Conservation (phyloP, 2,113 vertebrate genomes). For the Alces alces region DNA sequence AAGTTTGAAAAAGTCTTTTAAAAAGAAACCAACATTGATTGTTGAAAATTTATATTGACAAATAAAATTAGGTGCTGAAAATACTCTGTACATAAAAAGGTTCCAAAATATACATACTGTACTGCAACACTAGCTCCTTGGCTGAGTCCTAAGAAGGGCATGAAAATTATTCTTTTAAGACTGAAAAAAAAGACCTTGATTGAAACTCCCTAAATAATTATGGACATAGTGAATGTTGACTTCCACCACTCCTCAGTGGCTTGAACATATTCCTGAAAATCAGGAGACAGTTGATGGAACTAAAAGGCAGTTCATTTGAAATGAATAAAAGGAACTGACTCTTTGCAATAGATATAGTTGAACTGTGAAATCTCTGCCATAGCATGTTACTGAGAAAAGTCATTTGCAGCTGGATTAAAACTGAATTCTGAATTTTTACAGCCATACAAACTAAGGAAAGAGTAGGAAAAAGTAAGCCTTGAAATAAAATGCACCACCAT, state of each 20-base stretch:
- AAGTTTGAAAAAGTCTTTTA: background rate
- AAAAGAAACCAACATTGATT: background rate
- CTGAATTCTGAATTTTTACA: constrained; percentile 28
- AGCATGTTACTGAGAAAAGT: background rate
- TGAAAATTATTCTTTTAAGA: background rate
- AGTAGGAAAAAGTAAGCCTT: background rate
- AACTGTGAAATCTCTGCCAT: background rate
- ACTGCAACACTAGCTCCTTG: background rate
- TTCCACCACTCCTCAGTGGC: background rate
- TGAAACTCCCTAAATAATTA: background rate
- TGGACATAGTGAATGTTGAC: background rate
- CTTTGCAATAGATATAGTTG: background rate
- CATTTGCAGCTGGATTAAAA: constrained; percentile 31
- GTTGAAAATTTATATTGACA: background rate
- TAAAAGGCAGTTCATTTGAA: constrained; percentile 37
- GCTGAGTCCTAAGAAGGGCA: background rate
- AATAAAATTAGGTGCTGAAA: background rate
- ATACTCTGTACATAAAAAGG: background rate
- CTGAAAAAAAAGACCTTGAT: background rate
- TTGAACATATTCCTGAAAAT: constrained; percentile 15
- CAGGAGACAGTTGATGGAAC: background rate
- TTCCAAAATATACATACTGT: background rate
- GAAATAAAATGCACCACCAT: background rate
- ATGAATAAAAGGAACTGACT: constrained; percentile 30
- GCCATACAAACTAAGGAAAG: background rate